phyloP scores from a whole-genome alignment of 2,113 vertebrate genomes.

The Oxyruncus cristatus region DNA sequence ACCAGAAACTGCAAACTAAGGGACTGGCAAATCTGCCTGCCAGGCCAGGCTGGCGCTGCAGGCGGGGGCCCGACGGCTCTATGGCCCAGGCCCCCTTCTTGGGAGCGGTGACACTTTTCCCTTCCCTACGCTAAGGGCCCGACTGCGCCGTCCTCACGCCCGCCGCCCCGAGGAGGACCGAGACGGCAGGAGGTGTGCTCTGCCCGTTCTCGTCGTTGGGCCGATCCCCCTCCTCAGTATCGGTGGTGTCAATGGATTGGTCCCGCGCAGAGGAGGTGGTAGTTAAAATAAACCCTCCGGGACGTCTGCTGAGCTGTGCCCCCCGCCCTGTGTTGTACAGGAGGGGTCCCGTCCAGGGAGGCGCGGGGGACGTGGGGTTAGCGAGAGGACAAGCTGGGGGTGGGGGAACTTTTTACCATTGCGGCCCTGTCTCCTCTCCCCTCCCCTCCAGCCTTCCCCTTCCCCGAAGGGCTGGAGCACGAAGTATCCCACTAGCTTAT shows the following conservation, averaged over 20 bases:
- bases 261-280: background rate
- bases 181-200: background rate
- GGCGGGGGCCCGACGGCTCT: background rate
- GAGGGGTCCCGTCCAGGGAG: conserved; percentile 5
- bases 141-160: background rate
- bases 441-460: background rate
- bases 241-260: background rate
- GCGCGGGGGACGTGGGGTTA: background rate
- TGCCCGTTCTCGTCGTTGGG: background rate
- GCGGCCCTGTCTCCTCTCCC: background rate
- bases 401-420: background rate
- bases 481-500: background rate
- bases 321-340: background rate
- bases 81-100: background rate
- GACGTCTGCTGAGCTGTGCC: background rate
- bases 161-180: background rate
- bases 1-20: background rate
- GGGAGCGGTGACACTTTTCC: background rate
- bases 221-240: background rate
- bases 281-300: background rate
- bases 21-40: background rate
- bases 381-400: conserved; percentile 17
- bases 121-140: background rate
- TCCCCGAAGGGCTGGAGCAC: background rate
- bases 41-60: background rate